Percentiles rank a stretch among this genome's conserved stretches.
These are phyloP conservation scores for Pachypeltis micranthus DNA, from an alignment of 1,140 invertebrate species.

Conservation along the genomic window DNA sequence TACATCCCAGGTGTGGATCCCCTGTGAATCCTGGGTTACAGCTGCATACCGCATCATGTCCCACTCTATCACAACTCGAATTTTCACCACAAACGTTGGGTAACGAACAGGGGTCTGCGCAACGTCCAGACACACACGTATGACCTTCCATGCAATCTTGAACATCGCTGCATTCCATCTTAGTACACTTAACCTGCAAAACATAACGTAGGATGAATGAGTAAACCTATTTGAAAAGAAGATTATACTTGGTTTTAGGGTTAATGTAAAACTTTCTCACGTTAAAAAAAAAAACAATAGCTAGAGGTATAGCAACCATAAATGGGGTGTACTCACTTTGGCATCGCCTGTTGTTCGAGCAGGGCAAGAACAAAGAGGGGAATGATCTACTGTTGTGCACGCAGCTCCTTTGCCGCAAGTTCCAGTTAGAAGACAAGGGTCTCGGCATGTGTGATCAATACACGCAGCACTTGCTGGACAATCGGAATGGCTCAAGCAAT, in stretches of 20 bases:
- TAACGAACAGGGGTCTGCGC: slow-evolving; percentile 64
- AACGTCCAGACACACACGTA: slow-evolving; percentile 66
- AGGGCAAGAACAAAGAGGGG: slow-evolving; percentile 60
- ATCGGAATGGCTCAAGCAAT: slow-evolving; percentile 66
- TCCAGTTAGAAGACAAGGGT: slow-evolving; percentile 54
- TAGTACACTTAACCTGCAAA: slow-evolving; percentile 45
- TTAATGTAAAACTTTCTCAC: no score
- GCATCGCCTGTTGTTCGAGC: slow-evolving; percentile 63
- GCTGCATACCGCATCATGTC: slow-evolving; percentile 60
- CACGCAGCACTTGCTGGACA: slow-evolving; percentile 68
- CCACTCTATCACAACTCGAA: slow-evolving; percentile 36
- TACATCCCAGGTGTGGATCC: slow-evolving; percentile 70
- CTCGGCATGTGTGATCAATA: slow-evolving; percentile 59
- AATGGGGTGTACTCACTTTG: slow-evolving; percentile 37
- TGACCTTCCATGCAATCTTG: slow-evolving; percentile 54
- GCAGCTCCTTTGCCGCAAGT: slow-evolving; percentile 63
- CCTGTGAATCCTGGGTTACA: slow-evolving; percentile 72
- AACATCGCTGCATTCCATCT: slow-evolving; percentile 65
- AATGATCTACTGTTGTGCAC: slow-evolving; percentile 53
- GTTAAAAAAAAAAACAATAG: no score
- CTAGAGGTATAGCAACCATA: no score
- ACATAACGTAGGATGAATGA: background rate
- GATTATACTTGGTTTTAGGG: no score
- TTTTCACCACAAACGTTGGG: slow-evolving; percentile 70
- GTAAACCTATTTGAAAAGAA: no score